phyloP scores from a whole-genome alignment of 2,888 invertebrate genomes.

The Aporophyla nigra region DNA sequence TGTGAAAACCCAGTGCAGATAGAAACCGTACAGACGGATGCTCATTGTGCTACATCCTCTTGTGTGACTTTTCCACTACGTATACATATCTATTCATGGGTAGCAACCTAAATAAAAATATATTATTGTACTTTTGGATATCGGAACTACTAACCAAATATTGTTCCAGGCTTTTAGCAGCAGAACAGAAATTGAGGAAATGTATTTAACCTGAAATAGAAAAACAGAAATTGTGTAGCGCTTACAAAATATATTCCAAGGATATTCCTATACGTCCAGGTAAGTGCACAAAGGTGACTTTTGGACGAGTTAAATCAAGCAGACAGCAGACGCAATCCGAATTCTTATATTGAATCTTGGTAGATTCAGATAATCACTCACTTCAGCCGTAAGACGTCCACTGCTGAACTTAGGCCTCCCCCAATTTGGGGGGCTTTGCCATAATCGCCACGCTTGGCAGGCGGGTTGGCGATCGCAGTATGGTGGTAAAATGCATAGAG shows the following conservation, averaged over 20 bases:
- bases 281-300: constrained; percentile 66
- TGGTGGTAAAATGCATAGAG: too few species aligned
- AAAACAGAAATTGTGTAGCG: background rate
- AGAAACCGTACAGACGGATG: constrained; percentile 15
- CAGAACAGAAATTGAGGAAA: background rate
- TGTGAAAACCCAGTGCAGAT: background rate
- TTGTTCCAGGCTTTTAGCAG: background rate
- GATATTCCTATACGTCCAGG: constrained; percentile 46
- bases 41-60: constrained; percentile 20
- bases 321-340: constrained; percentile 36
- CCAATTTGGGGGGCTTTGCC: too few species aligned
- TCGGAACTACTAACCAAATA: background rate
- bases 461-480: too few species aligned
- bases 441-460: too few species aligned
- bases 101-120: background rate
- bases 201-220: background rate
- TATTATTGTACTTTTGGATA: background rate
- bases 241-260: constrained; percentile 37
- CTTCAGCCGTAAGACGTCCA: too few species aligned
- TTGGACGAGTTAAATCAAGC: too few species aligned
- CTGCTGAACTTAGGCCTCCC: too few species aligned
- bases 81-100: background rate
- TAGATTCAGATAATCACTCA: too few species aligned
- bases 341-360: constrained; percentile 44
- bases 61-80: background rate